Conservation (phyloP, 2,113 vertebrate species). For the Halcyon malimbica region DNA sequence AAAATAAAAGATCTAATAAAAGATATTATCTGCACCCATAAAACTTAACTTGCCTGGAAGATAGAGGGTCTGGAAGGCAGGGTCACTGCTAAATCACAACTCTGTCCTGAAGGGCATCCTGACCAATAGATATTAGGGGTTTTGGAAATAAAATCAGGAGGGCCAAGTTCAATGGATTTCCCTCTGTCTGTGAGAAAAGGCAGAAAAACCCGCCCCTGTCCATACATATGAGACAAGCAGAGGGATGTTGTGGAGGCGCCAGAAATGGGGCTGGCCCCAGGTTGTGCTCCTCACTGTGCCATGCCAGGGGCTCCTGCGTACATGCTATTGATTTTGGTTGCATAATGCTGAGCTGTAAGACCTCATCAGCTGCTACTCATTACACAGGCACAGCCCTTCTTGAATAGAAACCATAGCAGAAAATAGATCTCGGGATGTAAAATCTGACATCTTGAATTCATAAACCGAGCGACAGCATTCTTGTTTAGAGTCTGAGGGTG, state of each 20-base stretch:
- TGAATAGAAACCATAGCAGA: constrained; percentile 56
- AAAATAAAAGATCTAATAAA: neutral
- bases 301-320: neutral
- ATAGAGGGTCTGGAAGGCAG: neutral
- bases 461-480: constrained; percentile 55
- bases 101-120: neutral
- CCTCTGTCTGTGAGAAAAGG: neutral
- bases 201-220: neutral
- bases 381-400: constrained; percentile 54
- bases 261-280: neutral
- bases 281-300: neutral
- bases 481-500: constrained; percentile 69
- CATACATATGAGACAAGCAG: neutral
- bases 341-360: constrained; percentile 23
- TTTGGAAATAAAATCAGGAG: neutral
- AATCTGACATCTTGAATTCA: constrained; percentile 70
- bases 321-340: neutral
- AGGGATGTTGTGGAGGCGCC: accelerated
- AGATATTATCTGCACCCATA: neutral
- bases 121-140: neutral
- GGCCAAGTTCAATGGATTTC: neutral
- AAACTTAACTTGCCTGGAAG: neutral
- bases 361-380: constrained; percentile 67
- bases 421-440: constrained; percentile 66
- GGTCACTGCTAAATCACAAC: neutral